Evolutionary conservation across 2,797 vertebrate genomes (phyloP).

Genomic region (Enteromius treurensis): DNA sequence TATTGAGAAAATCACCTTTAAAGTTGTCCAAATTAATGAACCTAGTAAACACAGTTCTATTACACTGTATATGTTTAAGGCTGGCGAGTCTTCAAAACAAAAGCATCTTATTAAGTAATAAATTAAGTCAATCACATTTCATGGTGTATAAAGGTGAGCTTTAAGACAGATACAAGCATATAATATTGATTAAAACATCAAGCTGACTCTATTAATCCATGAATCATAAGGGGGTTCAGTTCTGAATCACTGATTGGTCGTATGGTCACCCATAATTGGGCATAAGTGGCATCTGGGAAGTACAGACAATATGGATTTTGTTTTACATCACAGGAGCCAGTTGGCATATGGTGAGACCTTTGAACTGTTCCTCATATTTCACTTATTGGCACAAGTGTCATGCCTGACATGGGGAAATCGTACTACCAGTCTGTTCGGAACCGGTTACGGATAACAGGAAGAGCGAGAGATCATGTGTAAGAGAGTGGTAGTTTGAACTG

Average conservation of each 20-base stretch:
- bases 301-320: neutral
- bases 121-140: neutral
- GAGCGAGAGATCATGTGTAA: neutral
- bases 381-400: constrained; percentile 33
- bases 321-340: constrained; percentile 49
- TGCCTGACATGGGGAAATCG: neutral
- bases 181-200: constrained; percentile 8
- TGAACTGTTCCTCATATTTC: constrained; percentile 60
- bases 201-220: neutral
- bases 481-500: neutral
- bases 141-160: neutral
- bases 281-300: constrained; percentile 36
- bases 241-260: constrained; percentile 6
- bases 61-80: neutral
- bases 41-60: neutral
- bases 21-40: too few species aligned
- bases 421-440: neutral
- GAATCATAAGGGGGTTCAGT: constrained; percentile 5
- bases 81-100: neutral
- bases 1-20: too few species aligned
- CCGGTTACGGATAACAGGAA: neutral
- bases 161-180: neutral
- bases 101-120: neutral
- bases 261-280: constrained; percentile 14
- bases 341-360: constrained; percentile 57